These are phyloP conservation scores for Apeira syringaria DNA, from an alignment of 2,888 invertebrate species.

Conservation along the genomic window DNA sequence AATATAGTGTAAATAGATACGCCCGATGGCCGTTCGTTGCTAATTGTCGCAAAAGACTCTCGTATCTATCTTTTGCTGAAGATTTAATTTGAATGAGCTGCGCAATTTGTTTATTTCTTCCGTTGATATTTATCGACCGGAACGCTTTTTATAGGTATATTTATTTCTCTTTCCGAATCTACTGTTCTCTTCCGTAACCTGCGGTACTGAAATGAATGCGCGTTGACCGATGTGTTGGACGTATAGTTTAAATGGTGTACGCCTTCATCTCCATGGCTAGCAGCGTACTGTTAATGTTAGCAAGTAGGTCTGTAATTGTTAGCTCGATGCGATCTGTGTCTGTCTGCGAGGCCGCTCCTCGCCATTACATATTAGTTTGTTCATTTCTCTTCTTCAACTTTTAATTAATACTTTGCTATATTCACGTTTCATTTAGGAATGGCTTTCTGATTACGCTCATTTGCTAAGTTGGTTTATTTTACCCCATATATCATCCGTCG, in stretches of 20 bases:
- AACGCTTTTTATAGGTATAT: slow-evolving; percentile 83
- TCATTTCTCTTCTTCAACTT: slow-evolving; percentile 71
- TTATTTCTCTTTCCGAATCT: slow-evolving; percentile 80
- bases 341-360: slow-evolving; percentile 71
- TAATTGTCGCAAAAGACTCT: slow-evolving; percentile 83
- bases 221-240: slow-evolving; percentile 77
- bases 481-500: slow-evolving; percentile 48
- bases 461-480: slow-evolving; percentile 73
- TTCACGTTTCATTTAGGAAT: slow-evolving; percentile 80
- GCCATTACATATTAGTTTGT: slow-evolving; percentile 71
- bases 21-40: slow-evolving; percentile 84
- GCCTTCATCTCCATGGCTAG: slow-evolving; percentile 81
- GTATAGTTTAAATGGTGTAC: slow-evolving; percentile 76
- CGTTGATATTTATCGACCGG: slow-evolving; percentile 74
- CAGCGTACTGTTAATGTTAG: slow-evolving; percentile 79
- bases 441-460: slow-evolving; percentile 78
- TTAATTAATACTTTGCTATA: slow-evolving; percentile 70
- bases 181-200: slow-evolving; percentile 76
- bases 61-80: slow-evolving; percentile 82
- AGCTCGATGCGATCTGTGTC: slow-evolving; percentile 74
- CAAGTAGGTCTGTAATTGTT: slow-evolving; percentile 77
- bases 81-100: slow-evolving; percentile 83
- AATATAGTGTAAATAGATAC: slow-evolving; percentile 80
- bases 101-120: slow-evolving; percentile 83
- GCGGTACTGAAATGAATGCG: slow-evolving; percentile 80